A percentile compares a stretch with the other conserved stretches of the same genome.
Conservation (phyloP, 2,113 vertebrate species). For the Prinia subflava region DNA sequence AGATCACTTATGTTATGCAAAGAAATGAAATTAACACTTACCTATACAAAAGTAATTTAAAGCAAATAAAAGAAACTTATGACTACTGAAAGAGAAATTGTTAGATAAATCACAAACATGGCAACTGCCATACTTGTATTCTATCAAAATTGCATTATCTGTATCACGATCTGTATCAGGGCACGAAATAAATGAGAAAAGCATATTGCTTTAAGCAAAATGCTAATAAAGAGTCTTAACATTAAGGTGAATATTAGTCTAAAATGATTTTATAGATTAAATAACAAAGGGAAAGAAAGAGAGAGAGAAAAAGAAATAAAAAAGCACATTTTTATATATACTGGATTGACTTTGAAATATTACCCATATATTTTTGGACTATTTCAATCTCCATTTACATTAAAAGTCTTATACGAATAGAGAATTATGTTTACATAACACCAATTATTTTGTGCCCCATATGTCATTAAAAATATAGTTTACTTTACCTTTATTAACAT, state of each 20-base stretch:
- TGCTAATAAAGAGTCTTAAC: conserved; percentile 54
- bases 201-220: conserved; percentile 79
- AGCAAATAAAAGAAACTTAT: conserved; percentile 60
- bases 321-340: conserved; percentile 9
- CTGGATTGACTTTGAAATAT: conserved; percentile 59
- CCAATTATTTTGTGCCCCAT: conserved; percentile 84
- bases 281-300: background rate
- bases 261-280: conserved; percentile 7
- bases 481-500: conserved; percentile 85
- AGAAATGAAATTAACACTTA: background rate
- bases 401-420: conserved; percentile 43
- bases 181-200: conserved; percentile 77
- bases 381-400: conserved; percentile 24
- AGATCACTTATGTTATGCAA: conserved; percentile 70
- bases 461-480: conserved; percentile 83
- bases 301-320: background rate
- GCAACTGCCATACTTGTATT: conserved; percentile 74
- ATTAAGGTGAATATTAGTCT: conserved; percentile 66
- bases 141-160: conserved; percentile 71
- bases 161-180: conserved; percentile 65
- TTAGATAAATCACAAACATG: conserved; percentile 77
- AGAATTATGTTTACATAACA: conserved; percentile 72
- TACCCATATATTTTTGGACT: conserved; percentile 62
- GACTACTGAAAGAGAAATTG: conserved; percentile 79
- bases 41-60: conserved; percentile 1